Evolutionary conservation across 2,888 invertebrate genomes (phyloP), one percentile per base, ranked within the genome.

Genomic region (Eurois occulta): DNA sequence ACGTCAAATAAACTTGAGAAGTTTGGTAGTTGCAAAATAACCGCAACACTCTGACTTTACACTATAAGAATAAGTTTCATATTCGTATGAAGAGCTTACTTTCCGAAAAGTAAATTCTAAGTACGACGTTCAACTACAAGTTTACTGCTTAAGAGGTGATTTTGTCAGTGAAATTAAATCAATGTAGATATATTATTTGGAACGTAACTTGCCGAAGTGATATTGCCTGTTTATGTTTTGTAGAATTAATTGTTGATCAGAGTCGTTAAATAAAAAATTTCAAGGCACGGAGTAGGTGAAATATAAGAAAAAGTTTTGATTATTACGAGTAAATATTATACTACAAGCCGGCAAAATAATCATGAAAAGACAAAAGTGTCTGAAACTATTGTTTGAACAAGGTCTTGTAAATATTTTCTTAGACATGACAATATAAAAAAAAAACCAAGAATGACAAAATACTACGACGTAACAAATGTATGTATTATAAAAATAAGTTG

Each of bases 161-260:
- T 41, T 41, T 41, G 11, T 41, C 41, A 41, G 41, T 41, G 13
- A 35, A 43, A 38, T 43, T 38, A 62, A 41, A 41, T 28, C 24
- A 74, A 41, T 62, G 18, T 38, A 65, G 28, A 58, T n/a, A 72
- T 58, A 35, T 58, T 77, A 70, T 58, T 75, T 76, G 41, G 65
- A 80, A 85, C 75, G 65, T 69, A 55, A 83, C 87, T 87, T 89
- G 87, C 87, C 89, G 58, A 75, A 73, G 13, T 70, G n/a, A 78
- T 77, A 75, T 83, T 83, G 83, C 83, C 77, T 71, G 79, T 70
- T 75, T 48, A 72, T 32, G 46, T 69, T 72, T 68, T 65, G 16
- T 62, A 48, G 3, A 72, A 35, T 41, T 41, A 60, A 68, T 52
- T 68, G 16, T 69, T 58, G 24, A 64, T 64, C n/a, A n/a, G 28